These are phyloP conservation scores for human (Homo sapiens) DNA, from an alignment of 2,113 vertebrate species.

Conservation along the genomic window DNA sequence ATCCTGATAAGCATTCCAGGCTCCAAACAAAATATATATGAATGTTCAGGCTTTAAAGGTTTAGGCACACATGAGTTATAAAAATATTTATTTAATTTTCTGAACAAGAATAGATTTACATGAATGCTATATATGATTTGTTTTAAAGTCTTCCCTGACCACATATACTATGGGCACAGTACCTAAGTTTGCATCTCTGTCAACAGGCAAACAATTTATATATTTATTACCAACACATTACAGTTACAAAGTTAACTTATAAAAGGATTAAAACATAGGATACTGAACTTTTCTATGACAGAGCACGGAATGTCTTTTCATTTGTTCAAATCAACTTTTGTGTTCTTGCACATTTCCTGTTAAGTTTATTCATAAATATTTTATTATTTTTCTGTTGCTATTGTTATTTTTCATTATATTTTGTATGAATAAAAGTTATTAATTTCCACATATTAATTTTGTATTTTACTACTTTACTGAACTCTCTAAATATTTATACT, in stretches of 20 bases:
- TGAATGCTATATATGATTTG: background rate
- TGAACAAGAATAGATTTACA: background rate
- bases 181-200: background rate
- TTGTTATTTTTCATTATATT: background rate
- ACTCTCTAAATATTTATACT: background rate
- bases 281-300: background rate
- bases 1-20: background rate
- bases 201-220: slow-evolving; percentile 8
- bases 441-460: slow-evolving; percentile 28
- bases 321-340: slow-evolving; percentile 26
- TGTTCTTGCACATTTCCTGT: background rate
- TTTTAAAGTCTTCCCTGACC: background rate
- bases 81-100: slow-evolving; percentile 48
- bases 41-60: background rate
- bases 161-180: background rate
- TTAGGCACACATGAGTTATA: background rate
- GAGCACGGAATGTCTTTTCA: background rate
- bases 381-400: background rate
- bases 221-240: background rate
- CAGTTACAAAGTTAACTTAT: background rate
- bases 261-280: slow-evolving; percentile 4
- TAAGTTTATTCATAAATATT: background rate
- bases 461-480: background rate
- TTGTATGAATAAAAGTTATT: background rate
- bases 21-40: background rate